Percentiles rank a stretch among this genome's conserved stretches.
phyloP scores from a whole-genome alignment of 2,113 vertebrate species.

The Geococcyx californianus region DNA sequence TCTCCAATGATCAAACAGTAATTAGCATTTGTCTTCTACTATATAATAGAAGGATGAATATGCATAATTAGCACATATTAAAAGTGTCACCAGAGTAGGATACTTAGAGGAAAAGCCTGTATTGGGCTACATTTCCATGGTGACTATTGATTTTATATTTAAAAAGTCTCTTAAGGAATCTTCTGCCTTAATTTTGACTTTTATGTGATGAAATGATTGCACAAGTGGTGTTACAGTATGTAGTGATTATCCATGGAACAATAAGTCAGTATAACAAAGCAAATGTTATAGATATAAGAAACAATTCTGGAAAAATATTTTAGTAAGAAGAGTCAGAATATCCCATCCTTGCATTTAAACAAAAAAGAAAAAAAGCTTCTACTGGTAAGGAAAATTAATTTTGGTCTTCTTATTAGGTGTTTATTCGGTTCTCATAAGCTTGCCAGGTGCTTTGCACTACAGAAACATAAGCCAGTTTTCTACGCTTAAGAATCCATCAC shows the following conservation, averaged over 20 bases:
- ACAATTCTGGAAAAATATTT: neutral
- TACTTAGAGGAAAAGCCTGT: neutral
- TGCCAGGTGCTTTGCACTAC: neutral
- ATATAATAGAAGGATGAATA: neutral
- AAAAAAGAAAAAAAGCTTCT: neutral
- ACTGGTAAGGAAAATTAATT: neutral
- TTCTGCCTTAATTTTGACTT: constrained; percentile 5
- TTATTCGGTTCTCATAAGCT: neutral
- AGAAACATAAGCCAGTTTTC: neutral
- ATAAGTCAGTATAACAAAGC: neutral
- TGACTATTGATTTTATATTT: neutral
- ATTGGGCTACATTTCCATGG: constrained; percentile 1
- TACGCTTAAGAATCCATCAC: neutral
- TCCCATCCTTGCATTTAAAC: neutral
- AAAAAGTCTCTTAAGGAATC: neutral
- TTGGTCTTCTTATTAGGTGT: neutral
- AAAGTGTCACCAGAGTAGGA: neutral
- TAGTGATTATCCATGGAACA: neutral
- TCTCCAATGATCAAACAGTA: neutral
- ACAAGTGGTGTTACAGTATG: neutral
- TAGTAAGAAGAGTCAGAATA: neutral
- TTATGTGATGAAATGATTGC: constrained; percentile 7
- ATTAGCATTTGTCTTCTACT: neutral
- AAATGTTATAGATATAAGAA: neutral
- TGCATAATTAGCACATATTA: neutral